phyloP scores from a whole-genome alignment of 2,113 vertebrate genomes.

The Rousettus leschenaultii region DNA sequence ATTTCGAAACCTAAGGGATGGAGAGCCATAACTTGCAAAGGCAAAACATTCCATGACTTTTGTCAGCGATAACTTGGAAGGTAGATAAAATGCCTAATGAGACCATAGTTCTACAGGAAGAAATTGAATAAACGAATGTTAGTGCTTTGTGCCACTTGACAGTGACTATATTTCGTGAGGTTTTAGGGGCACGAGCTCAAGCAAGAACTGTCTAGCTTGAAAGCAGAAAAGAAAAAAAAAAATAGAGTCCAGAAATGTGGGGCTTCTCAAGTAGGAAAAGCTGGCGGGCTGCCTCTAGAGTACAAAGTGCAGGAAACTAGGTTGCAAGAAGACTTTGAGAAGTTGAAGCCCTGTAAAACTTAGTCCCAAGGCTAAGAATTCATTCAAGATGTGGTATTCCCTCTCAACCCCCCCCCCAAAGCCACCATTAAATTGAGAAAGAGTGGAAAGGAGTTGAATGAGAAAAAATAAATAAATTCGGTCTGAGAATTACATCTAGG shows the following conservation, averaged over 20 bases:
- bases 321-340: not conserved
- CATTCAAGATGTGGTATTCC: not conserved
- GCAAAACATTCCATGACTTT: not conserved
- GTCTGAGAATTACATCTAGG: not conserved
- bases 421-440: not conserved
- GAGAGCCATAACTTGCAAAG: not conserved
- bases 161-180: not conserved
- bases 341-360: not conserved
- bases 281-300: not conserved
- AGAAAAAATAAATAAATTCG: not conserved
- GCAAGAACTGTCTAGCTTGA: not conserved
- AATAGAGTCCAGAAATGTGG: not conserved
- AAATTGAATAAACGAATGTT: not conserved
- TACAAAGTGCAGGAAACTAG: not conserved
- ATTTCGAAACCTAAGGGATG: not conserved
- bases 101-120: not conserved
- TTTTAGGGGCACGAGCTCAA: constrained; percentile 11
- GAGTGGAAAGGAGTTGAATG: not conserved
- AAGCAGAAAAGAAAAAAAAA: constrained; percentile 10
- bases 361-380: not conserved
- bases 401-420: not conserved
- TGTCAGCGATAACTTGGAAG: not conserved
- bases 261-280: not conserved
- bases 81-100: not conserved
- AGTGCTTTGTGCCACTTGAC: not conserved